phyloP scores from a whole-genome alignment of 2,113 vertebrate species.

The Cyprinus carpio region DNA sequence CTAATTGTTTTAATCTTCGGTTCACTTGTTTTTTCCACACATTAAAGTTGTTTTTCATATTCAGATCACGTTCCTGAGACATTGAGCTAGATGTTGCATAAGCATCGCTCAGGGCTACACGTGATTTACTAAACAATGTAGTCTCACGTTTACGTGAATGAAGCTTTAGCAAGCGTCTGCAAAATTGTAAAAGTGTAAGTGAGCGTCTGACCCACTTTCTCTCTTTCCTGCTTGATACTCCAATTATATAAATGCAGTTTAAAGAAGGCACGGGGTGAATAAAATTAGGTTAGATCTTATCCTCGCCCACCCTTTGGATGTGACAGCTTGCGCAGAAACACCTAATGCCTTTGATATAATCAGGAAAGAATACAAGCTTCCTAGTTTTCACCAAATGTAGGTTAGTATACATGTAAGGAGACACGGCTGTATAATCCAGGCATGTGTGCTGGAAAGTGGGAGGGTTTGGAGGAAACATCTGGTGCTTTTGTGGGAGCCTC shows the following conservation, averaged over 20 bases:
- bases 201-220: constrained; percentile 60
- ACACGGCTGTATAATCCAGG: constrained; percentile 63
- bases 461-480: constrained; percentile 17
- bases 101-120: neutral
- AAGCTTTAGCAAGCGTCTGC: neutral
- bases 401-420: constrained; percentile 68
- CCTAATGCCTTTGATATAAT: constrained; percentile 60
- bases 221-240: constrained; percentile 40
- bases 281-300: constrained; percentile 74
- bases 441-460: constrained; percentile 26
- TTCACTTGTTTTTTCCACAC: neutral
- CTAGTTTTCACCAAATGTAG: constrained; percentile 57
- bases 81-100: neutral
- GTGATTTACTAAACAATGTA: constrained; percentile 11
- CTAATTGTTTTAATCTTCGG: neutral
- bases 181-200: constrained; percentile 1
- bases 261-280: constrained; percentile 33
- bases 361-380: constrained; percentile 58
- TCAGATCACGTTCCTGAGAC: neutral
- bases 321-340: constrained; percentile 66
- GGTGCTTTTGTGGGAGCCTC: constrained; percentile 37
- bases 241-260: constrained; percentile 59
- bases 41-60: neutral
- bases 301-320: constrained; percentile 55
- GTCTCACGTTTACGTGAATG: constrained; percentile 4